These are phyloP conservation scores for Clostera curtula DNA, from an alignment of 2,888 invertebrate species.

Conservation along the genomic window DNA sequence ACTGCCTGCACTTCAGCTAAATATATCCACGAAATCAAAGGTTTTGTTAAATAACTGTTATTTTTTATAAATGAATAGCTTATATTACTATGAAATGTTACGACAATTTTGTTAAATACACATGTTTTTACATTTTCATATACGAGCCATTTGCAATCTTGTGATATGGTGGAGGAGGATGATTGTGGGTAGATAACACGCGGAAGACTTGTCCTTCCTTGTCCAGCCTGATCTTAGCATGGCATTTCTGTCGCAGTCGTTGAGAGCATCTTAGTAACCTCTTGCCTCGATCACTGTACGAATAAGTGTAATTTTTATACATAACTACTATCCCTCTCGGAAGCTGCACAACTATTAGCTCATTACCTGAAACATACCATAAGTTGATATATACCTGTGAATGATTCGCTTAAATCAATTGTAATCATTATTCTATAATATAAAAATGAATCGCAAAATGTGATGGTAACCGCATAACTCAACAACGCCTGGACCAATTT, in stretches of 20 bases:
- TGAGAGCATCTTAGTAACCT: slow-evolving; percentile 13
- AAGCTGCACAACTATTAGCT: no score
- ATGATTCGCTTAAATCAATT: no score
- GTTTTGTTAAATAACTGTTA: not conserved
- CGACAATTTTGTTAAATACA: no score
- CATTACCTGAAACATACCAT: no score
- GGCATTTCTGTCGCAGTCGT: slow-evolving; percentile 10
- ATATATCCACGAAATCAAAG: no score
- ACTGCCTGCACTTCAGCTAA: no score
- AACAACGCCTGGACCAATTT: no score
- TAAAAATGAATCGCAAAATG: no score
- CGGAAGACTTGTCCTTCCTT: slow-evolving; percentile 1
- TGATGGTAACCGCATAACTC: no score
- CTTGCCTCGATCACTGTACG: slow-evolving; percentile 9
- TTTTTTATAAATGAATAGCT: no score
- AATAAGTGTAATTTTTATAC: slow-evolving; percentile 14
- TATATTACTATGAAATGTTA: not conserved
- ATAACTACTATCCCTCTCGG: slow-evolving; percentile 12
- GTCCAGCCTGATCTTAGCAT: slow-evolving; percentile 14
- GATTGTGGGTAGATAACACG: slow-evolving; percentile 2
- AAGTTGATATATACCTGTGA: no score
- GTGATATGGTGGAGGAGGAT: slow-evolving; percentile 1
- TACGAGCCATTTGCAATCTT: not conserved
- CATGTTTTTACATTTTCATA: not conserved
- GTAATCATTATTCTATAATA: no score